Evolutionary conservation across 2,113 vertebrate genomes (phyloP).

Genomic region (Sturnira hondurensis): DNA sequence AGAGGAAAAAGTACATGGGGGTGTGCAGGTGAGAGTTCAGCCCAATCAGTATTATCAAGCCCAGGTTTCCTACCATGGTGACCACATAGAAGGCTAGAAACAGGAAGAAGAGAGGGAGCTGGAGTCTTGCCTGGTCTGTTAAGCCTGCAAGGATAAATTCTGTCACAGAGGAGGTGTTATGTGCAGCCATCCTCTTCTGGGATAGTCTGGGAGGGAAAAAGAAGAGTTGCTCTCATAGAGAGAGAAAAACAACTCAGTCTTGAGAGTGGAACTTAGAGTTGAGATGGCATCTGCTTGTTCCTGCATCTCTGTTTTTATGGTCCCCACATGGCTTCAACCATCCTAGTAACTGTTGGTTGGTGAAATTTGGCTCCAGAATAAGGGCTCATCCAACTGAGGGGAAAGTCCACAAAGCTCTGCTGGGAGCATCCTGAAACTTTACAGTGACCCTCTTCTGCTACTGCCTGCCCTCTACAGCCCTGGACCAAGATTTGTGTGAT

Average conservation of each 20-base stretch:
- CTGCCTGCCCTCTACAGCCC: background rate
- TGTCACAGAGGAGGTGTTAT: background rate
- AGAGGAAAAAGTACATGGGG: conserved; percentile 46
- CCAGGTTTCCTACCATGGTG: background rate
- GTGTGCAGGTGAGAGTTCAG: conserved; percentile 16
- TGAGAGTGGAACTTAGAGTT: background rate
- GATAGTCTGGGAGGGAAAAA: background rate
- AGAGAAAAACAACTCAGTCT: background rate
- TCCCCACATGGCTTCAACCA: background rate
- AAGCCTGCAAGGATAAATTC: conserved; percentile 28
- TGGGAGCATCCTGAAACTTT: no score
- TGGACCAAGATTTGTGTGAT: background rate
- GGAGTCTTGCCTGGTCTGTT: background rate
- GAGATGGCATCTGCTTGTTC: background rate
- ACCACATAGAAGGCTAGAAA: conserved; percentile 24
- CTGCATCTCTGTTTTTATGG: background rate
- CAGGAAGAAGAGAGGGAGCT: background rate
- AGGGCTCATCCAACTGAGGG: background rate
- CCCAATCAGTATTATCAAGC: background rate
- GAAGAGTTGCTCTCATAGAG: background rate
- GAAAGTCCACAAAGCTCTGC: background rate
- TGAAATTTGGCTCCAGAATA: background rate
- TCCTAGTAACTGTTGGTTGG: background rate
- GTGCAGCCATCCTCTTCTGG: background rate
- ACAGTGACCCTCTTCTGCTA: background rate